Evolutionary conservation across 2,888 invertebrate genomes (phyloP).

Genomic region (Melieria omissa): DNA sequence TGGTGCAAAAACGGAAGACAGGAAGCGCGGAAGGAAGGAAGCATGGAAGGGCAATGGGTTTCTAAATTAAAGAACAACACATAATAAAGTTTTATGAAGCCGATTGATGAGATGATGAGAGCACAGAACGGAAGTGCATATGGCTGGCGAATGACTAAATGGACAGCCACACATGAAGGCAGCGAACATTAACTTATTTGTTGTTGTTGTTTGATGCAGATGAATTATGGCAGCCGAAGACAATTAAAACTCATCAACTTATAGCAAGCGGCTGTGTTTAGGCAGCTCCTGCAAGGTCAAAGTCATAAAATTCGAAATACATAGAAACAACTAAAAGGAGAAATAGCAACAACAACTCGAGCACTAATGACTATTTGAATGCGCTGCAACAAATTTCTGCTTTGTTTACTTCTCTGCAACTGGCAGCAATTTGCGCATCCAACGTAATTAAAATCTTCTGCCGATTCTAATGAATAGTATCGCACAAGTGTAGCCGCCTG

Average conservation of each 20-base stretch:
- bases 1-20: not conserved
- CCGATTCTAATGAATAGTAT: too few species aligned
- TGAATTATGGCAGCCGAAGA: not conserved
- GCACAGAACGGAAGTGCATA: not conserved
- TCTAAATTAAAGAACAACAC: not conserved
- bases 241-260: not conserved
- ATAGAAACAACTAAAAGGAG: not conserved
- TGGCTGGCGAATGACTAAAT: not conserved
- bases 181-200: not conserved
- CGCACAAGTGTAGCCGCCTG: too few species aligned
- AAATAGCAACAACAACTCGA: not conserved
- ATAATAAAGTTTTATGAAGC: not conserved
- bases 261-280: not conserved
- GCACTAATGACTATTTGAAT: not conserved
- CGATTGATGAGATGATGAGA: not conserved
- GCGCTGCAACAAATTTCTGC: not conserved
- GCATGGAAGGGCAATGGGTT: not conserved
- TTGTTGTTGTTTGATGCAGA: too few species aligned
- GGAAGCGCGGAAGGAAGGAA: not conserved
- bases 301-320: conserved; percentile 3
- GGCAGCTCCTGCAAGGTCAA: conserved; percentile 4
- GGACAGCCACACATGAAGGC: not conserved
- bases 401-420: not conserved
- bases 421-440: not conserved
- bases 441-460: not conserved